Base-by-base conservation (phyloP, 2,113 vertebrate species). In the Burhinus oedicnemus region DNA sequence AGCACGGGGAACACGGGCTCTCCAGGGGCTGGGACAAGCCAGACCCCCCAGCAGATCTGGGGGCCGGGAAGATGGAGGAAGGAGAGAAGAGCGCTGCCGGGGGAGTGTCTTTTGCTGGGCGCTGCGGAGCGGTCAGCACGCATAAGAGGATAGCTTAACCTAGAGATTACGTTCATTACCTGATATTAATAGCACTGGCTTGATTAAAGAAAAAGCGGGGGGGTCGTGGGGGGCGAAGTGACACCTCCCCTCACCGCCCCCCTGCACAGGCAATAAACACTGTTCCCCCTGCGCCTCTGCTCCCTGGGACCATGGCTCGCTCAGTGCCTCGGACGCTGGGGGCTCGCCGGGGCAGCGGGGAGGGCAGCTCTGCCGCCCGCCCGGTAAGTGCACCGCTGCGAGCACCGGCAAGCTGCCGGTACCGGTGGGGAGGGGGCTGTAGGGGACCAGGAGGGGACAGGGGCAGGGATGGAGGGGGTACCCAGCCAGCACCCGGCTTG, bases 111-210 rank as follows among this genome's bases (percentile, higher is more conserved):
- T 54, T 22, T 55, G 92, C 96, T 2, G 96, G 90, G 97, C 92
- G 85, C 89, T 61, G 61, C 7, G 34, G 83, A 45, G 91, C 84
- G 61, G 98, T 97, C 98, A 98, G 98, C 93, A 82, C 95, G 97
- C 97, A 87, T 99, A 99, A 99, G 99, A 98, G 98, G 99, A 99
- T 99, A 98, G 98, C 97, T 97, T 98, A 96, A 96, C 97, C 94
- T 87, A 78, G 96, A 98, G 98, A 99, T 98, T 98, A 98, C 96
- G 98, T 96, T 97, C 98, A 98, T 98, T 98, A 98, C 98, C 97
- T 96, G 98, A 96, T 99, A 99, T 99, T 99, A 99, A 99, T 99
- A 99, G 99, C 98, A 96, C 96, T 95, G 97, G 97, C 97, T 98
- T 98, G 97, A 98, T 97, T 97, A 89, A 95, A 89, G 92, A 85